phyloP scores from a whole-genome alignment of 2,888 invertebrate species.

The Nomada flava region DNA sequence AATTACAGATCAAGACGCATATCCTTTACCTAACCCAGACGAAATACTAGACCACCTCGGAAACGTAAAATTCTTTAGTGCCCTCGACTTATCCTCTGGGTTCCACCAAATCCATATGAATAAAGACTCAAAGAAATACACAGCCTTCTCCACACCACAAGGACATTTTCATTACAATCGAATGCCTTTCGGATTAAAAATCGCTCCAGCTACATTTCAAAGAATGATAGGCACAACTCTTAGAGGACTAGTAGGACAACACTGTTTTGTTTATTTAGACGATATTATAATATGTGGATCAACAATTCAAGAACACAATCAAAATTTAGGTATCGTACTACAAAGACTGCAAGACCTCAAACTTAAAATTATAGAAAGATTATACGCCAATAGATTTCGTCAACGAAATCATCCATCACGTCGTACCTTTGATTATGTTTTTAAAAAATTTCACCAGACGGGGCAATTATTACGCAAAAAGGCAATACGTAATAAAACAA shows the following conservation, averaged over 20 bases:
- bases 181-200: neutral
- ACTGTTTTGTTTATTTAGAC: neutral
- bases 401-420: too few relatives aligned
- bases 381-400: too few relatives aligned
- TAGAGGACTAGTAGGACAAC: neutral
- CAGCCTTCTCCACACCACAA: neutral
- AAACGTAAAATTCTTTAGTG: neutral
- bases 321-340: neutral
- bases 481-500: too few relatives aligned
- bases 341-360: neutral
- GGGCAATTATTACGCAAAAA: too few relatives aligned
- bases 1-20: conserved; percentile 5
- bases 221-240: neutral
- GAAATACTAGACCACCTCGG: conserved; percentile 70
- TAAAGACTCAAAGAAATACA: neutral
- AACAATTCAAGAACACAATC: neutral
- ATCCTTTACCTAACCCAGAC: neutral
- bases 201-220: neutral
- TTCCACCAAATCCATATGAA: neutral
- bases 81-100: neutral
- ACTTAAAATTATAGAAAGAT: neutral
- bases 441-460: too few relatives aligned
- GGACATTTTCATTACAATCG: neutral
- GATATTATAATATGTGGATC: neutral
- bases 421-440: too few relatives aligned